phyloP scores from a whole-genome alignment of 2,113 vertebrate species.

The Oryzias javanicus region DNA sequence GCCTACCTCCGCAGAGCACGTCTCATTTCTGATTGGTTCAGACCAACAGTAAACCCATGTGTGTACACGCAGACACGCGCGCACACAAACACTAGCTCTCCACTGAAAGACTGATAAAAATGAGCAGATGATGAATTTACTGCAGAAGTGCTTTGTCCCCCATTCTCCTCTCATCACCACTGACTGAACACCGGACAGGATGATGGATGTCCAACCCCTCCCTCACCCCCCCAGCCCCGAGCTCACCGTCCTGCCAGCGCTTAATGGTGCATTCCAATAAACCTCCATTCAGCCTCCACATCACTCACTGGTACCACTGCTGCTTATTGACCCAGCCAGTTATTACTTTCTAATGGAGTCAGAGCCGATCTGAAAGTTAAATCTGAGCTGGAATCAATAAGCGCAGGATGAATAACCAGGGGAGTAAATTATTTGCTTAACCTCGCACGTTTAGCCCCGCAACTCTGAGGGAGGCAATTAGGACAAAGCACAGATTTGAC shows the following conservation, averaged over 20 bases:
- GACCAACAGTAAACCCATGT: constrained; percentile 54
- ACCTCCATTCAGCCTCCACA: constrained; percentile 63
- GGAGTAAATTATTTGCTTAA: constrained; percentile 68
- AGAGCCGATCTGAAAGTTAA: constrained; percentile 65
- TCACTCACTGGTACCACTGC: constrained; percentile 57
- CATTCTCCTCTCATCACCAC: constrained; percentile 69
- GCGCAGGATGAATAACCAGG: constrained; percentile 44
- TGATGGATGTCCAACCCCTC: constrained; percentile 58
- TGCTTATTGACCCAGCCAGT: constrained; percentile 62
- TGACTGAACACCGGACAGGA: constrained; percentile 68
- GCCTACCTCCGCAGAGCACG: constrained; percentile 34
- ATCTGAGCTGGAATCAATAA: constrained; percentile 73
- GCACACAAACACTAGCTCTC: not conserved
- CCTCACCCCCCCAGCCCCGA: not conserved
- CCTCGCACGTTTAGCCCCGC: constrained; percentile 37
- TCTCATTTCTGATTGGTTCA: constrained; percentile 62
- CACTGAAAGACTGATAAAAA: constrained; percentile 64
- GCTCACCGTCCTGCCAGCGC: constrained; percentile 26
- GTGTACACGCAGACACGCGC: constrained; percentile 33
- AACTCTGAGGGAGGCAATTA: constrained; percentile 24
- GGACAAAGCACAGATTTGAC: constrained; percentile 34
- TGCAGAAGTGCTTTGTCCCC: constrained; percentile 61
- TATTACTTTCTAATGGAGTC: constrained; percentile 71
- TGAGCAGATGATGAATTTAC: constrained; percentile 73
- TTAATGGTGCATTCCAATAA: constrained; percentile 75